A percentile compares a stretch with the other conserved stretches of the same genome.
Conservation (phyloP, 2,113 vertebrate species). For the Numenius arquata region DNA sequence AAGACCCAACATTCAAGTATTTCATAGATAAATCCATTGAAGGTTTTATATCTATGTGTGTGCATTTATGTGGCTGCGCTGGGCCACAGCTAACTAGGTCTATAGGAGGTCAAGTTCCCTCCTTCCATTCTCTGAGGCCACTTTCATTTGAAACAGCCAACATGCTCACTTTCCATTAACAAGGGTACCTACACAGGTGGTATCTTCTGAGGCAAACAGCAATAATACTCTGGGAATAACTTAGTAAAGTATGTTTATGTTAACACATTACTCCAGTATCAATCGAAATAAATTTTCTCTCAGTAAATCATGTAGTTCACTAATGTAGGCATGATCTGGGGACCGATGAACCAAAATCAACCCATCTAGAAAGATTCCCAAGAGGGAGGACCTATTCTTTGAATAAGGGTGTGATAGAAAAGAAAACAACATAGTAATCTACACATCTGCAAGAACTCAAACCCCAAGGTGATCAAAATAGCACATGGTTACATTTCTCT, state of each 20-base stretch:
- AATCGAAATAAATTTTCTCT: not conserved
- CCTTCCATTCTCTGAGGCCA: not conserved
- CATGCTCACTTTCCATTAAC: not conserved
- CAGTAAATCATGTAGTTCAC: not conserved
- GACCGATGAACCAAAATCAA: not conserved
- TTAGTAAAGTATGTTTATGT: not conserved
- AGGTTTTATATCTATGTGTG: not conserved
- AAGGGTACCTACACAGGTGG: not conserved
- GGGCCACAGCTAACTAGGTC: not conserved
- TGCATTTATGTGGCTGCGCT: not conserved
- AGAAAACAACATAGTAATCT: not conserved
- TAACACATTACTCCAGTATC: not conserved
- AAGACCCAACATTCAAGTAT: not conserved
- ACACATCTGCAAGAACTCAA: not conserved
- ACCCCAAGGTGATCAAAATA: not conserved
- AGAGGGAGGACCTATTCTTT: not conserved
- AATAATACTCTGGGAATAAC: not conserved
- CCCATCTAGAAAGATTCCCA: not conserved
- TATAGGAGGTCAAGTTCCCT: not conserved
- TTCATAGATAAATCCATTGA: not conserved
- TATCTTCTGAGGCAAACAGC: not conserved
- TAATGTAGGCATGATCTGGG: not conserved
- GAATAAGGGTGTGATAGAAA: not conserved
- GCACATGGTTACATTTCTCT: not conserved
- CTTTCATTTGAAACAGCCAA: not conserved